Percentiles rank a stretch among this genome's conserved stretches.
phyloP scores from a whole-genome alignment of 2,797 vertebrate genomes.

The Mus caroli region DNA sequence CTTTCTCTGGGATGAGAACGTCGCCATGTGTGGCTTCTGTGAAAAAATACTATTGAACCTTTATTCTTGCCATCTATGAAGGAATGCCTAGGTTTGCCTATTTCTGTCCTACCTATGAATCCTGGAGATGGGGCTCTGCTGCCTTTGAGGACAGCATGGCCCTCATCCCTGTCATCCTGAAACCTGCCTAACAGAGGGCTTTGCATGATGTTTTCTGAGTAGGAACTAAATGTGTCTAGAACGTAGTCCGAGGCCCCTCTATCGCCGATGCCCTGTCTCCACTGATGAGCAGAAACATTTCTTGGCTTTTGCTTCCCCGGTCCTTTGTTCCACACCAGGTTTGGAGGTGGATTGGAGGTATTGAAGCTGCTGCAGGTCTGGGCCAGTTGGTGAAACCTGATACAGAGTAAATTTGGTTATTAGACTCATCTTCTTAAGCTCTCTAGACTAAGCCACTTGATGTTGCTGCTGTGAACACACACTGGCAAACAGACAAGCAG shows the following conservation, averaged over 20 bases:
- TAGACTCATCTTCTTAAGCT: slow-evolving; percentile 72
- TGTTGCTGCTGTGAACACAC: slow-evolving; percentile 50
- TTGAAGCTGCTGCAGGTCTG: slow-evolving; percentile 62
- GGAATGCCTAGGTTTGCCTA: background rate
- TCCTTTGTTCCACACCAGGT: slow-evolving; percentile 61
- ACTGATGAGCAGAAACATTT: background rate
- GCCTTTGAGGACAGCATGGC: background rate
- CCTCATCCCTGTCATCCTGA: background rate
- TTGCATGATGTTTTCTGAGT: background rate
- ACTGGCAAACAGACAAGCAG: slow-evolving; percentile 68
- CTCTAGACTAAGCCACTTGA: slow-evolving; percentile 57
- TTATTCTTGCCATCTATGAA: background rate
- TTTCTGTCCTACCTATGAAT: background rate
- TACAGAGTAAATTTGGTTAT: slow-evolving; percentile 62
- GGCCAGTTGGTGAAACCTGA: slow-evolving; percentile 76
- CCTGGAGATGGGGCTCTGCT: background rate
- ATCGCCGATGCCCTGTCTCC: background rate
- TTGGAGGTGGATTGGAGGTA: background rate
- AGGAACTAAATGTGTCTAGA: background rate
- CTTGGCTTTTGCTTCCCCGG: background rate
- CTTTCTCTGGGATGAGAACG: background rate
- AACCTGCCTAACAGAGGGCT: background rate
- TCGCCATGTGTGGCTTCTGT: background rate
- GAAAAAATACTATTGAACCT: background rate
- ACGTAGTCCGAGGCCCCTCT: background rate